Evolutionary conservation across 2,888 invertebrate genomes (phyloP).

Genomic region (Octonoba sinensis): DNA sequence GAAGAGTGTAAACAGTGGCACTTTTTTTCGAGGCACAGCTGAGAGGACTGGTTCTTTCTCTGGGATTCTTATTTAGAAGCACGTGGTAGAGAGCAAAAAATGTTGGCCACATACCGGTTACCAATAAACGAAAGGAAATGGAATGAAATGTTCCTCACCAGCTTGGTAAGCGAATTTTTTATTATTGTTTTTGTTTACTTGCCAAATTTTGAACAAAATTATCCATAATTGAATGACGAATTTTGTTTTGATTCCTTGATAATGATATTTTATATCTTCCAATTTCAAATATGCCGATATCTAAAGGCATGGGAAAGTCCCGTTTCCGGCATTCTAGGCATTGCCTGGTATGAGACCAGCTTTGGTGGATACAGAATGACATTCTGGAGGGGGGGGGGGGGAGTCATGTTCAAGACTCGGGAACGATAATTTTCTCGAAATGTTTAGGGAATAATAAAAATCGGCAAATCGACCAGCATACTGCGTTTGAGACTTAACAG

Average conservation of each 20-base stretch:
- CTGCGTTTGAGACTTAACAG: no score
- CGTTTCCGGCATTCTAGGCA: no score
- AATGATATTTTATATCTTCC: neutral
- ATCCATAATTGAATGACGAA: neutral
- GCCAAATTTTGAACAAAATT: neutral
- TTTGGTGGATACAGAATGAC: no score
- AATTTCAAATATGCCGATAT: no score
- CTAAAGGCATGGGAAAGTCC: no score
- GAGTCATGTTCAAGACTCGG: no score
- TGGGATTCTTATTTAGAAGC: neutral
- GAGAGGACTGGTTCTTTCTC: neutral
- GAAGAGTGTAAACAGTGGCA: neutral
- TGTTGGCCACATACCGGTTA: slow-evolving; percentile 42
- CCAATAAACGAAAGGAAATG: slow-evolving; percentile 24
- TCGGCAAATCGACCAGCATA: no score
- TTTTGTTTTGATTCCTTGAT: neutral
- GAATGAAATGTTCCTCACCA: slow-evolving; percentile 38
- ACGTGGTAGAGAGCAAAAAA: slow-evolving; percentile 6
- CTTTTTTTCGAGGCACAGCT: neutral
- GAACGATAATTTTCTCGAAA: no score
- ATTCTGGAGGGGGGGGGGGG: no score
- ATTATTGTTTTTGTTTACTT: no score
- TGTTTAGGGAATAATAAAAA: no score
- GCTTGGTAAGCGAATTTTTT: slow-evolving; percentile 24
- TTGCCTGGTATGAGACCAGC: no score